Evolutionary conservation across 2,113 vertebrate genomes (phyloP), one percentile per base, ranked within the genome.

Genomic region (Strigops habroptila): DNA sequence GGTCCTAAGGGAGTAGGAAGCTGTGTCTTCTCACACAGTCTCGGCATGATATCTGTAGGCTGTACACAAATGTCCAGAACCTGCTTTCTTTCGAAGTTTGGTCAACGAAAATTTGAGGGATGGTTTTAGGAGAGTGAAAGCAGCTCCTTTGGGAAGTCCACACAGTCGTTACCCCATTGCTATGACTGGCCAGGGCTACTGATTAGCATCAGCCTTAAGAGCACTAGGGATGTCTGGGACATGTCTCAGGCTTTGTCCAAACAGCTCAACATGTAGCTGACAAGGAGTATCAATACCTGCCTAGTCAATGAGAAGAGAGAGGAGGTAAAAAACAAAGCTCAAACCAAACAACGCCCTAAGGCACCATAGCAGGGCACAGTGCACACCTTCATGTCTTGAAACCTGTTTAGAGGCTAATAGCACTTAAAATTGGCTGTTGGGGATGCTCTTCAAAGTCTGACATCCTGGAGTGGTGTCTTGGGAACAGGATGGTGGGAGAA

Each of bases 391-490:
- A 1, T 21, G 15, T 62, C 24, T 39, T 53, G 52, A 68, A 76
- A 57, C 9, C 30, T 52, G 3, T 19, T 82, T 15, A 39, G 44
- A 74, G 22, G 49, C 15, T n/a, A 14, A 44, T 14, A 28, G 37
- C n/a, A 8, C 33, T 52, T 44, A 7, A 0, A 5, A 12, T 11
- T 0, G 0, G 11, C 30, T 83, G 39, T 22, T 52, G 41, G 39
- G 0, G 2, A 49, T 30, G 70, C 57, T 85, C 8, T 53, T 80
- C 1, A 11, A 79, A 44, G 9, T 68, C 78, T 82, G 69, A 60
- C 21, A 31, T 82, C 23, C 35, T 10, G 24, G 9, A 30, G 23
- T 1, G 18, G 22, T 30, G 9, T 63, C 51, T 60, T 24, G 46
- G 46, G 24, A 33, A 37, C 17, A 53, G 31, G 37, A 43, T 1